Conservation (phyloP, 2,113 vertebrate genomes). For the Heptranchias perlo region DNA sequence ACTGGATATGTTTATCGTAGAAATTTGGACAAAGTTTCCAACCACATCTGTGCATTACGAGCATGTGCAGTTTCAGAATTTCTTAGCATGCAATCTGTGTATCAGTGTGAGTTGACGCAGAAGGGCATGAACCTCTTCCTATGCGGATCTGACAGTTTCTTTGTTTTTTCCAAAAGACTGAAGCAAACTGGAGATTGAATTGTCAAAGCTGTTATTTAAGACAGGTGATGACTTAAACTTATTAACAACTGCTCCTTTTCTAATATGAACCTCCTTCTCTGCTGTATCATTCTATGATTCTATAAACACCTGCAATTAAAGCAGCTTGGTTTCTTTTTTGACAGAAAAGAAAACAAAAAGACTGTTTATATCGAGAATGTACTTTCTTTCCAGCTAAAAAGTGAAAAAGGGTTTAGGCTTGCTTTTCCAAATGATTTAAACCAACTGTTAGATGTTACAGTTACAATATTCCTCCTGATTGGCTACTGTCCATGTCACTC, state of each 20-base stretch:
- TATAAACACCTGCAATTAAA: not conserved
- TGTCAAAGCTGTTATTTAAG: constrained; percentile 3
- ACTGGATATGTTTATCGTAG: not conserved
- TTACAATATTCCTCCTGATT: not conserved
- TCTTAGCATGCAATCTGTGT: not conserved
- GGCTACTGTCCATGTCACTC: not conserved
- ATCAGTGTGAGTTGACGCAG: too few species aligned
- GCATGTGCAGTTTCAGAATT: not conserved
- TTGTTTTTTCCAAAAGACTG: not conserved
- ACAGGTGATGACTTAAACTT: not conserved
- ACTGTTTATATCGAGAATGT: not conserved
- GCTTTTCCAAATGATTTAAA: not conserved
- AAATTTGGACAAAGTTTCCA: not conserved
- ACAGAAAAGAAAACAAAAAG: not conserved
- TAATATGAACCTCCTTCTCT: too few species aligned
- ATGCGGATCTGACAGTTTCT: not conserved
- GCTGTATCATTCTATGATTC: too few species aligned
- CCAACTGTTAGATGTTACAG: not conserved
- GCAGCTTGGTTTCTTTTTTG: not conserved
- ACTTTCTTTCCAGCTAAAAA: not conserved
- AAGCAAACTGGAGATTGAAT: not conserved
- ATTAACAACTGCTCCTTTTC: not conserved
- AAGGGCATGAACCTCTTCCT: not conserved
- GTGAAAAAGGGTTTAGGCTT: not conserved
- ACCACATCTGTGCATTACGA: not conserved